These are phyloP conservation scores for Silurus glanis DNA, from an alignment of 2,113 vertebrate species.

Conservation along the genomic window DNA sequence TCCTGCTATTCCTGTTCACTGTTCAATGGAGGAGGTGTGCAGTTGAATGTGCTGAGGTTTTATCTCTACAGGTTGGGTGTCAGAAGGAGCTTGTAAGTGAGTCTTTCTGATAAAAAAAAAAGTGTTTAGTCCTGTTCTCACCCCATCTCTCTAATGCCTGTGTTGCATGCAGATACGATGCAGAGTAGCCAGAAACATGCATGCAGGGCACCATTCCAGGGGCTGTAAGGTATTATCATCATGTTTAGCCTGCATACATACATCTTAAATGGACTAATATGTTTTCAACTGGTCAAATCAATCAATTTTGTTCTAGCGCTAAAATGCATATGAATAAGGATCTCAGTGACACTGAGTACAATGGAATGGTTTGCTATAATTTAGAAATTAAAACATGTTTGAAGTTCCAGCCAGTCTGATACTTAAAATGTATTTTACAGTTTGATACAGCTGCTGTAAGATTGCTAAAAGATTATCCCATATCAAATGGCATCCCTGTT, in stretches of 20 bases:
- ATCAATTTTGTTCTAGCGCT: not conserved
- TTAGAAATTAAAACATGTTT: not conserved
- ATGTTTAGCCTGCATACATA: not conserved
- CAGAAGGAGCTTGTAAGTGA: not conserved
- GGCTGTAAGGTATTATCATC: not conserved
- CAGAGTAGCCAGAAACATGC: not conserved
- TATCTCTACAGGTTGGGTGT: conserved; percentile 34
- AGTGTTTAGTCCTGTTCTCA: conserved; percentile 27
- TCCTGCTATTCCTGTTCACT: conserved; percentile 42
- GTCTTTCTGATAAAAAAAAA: conserved; percentile 18
- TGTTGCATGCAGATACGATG: conserved; percentile 1
- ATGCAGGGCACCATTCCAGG: not conserved
- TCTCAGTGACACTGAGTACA: not conserved
- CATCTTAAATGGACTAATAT: not conserved
- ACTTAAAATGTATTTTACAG: not conserved
- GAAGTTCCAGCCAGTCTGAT: not conserved
- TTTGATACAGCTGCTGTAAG: not conserved
- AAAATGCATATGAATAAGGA: not conserved
- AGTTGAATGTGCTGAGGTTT: conserved; percentile 36
- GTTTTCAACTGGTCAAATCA: conserved; percentile 1
- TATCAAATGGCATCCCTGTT: not conserved
- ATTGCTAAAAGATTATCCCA: not conserved
- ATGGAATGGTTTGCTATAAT: not conserved
- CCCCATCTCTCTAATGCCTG: conserved; percentile 9
- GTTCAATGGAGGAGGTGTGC: conserved; percentile 24